phyloP scores from a whole-genome alignment of 2,797 vertebrate genomes.

The Pangasius djambal region DNA sequence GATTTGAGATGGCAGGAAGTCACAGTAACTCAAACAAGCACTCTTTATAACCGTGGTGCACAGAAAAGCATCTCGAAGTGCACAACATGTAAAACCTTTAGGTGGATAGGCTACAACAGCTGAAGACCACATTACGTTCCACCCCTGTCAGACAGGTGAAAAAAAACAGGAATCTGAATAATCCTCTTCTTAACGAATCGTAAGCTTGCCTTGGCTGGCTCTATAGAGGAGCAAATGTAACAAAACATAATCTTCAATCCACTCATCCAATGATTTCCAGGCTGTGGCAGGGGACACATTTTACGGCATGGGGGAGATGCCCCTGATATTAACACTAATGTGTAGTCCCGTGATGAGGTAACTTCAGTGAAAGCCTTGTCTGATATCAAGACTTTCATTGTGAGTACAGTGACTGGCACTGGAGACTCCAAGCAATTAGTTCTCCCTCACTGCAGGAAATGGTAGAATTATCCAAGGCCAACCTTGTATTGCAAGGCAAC shows the following conservation, averaged over 20 bases:
- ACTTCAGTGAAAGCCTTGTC: not conserved
- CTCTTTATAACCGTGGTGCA: not conserved
- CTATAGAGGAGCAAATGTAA: not conserved
- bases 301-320: not conserved
- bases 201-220: not conserved
- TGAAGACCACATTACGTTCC: not conserved
- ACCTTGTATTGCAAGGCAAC: not conserved
- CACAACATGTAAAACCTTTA: not conserved
- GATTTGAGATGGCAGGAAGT: not conserved
- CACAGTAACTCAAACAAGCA: not conserved
- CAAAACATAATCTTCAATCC: not conserved
- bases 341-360: not conserved
- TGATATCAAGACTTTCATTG: conserved; percentile 1
- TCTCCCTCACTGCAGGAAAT: not conserved
- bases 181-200: not conserved
- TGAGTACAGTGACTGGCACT: conserved; percentile 5
- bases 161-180: not conserved
- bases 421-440: not conserved
- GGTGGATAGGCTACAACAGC: not conserved
- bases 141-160: not conserved
- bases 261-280: not conserved
- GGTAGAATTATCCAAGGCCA: not conserved
- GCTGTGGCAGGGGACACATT: not conserved
- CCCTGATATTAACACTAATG: not conserved
- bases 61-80: not conserved